Base-by-base conservation (phyloP, 2,113 vertebrate genomes). In the Amphiprion ocellaris region DNA sequence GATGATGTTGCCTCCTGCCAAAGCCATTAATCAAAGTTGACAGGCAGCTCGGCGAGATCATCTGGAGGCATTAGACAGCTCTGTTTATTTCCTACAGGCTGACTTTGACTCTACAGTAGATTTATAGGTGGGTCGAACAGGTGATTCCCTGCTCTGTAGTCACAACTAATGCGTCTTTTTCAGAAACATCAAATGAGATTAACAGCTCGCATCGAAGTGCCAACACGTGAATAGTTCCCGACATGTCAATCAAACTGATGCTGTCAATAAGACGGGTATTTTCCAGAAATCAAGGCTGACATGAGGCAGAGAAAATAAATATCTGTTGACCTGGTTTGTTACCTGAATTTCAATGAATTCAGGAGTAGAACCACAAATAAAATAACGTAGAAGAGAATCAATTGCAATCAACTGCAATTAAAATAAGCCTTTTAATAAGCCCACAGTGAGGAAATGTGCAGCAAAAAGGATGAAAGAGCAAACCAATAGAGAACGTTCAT, bases 11-110 rank as follows among this genome's bases (percentile, higher is more conserved):
- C 62, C 53, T 37, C 21, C 63, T 64, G 49, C 63, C 47, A 15
- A 19, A 47, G 55, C 58, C 76, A 64, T 84, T 79, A 79, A 86
- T 86, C 75, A 79, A 17, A 82, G 33, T 37, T 4, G 81, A 74
- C 75, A 59, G 47, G 49, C 15, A 63, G 33, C 37, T 68, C 54
- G 46, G 65, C 50, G 0, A 17, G 58, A 77, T 74, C 59, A 77
- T 77, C 46, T n/a, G 46, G 53, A 68, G n/a, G 39, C 53, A 17
- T 64, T 10, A 62, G 50, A 70, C 73, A 54, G 64, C 78, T 81
- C 65, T 72, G 69, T 87, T 76, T 72, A 50, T 53, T 55, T 44
- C 10, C 44, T 67, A 58, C 15, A 58, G 41, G 46, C 41, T 44
- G 41, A 44, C 41, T 44, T 9, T 8, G 12, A 37, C 33, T 37